These are phyloP conservation scores for Cyclophora punctaria DNA, from an alignment of 2,888 invertebrate species.

Conservation along the genomic window DNA sequence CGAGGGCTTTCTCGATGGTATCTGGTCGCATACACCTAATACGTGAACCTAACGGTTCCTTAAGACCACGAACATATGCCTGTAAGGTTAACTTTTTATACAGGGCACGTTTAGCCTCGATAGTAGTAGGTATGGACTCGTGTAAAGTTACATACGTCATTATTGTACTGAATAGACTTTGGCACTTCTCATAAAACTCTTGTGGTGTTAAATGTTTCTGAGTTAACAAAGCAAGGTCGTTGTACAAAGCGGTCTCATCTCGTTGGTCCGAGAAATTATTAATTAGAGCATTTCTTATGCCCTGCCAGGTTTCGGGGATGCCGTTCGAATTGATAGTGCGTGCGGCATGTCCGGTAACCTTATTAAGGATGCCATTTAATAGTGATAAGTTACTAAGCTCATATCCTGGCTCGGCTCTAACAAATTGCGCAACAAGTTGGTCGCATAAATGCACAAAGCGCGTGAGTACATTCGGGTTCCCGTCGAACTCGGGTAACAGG, in stretches of 20 bases:
- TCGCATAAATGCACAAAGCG: not conserved
- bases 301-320: constrained; percentile 16
- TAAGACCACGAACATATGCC: constrained; percentile 11
- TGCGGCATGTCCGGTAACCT: constrained; percentile 2
- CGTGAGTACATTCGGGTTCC: no score
- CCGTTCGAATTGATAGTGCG: constrained; percentile 13
- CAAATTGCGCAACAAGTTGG: not conserved
- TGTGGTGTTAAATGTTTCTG: constrained; percentile 7
- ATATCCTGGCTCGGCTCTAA: no score
- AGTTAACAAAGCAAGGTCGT: constrained; percentile 12
- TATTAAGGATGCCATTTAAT: constrained; percentile 4
- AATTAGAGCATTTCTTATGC: constrained; percentile 15
- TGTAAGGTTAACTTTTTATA: constrained; percentile 15
- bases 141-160: constrained; percentile 13
- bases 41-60: constrained; percentile 13
- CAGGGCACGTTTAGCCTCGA: constrained; percentile 8
- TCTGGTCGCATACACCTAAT: constrained; percentile 14
- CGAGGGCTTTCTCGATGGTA: not conserved
- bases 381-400: no score
- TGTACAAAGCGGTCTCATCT: constrained; percentile 9
- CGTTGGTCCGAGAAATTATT: constrained; percentile 23
- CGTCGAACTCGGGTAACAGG: not conserved
- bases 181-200: constrained; percentile 10
- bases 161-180: constrained; percentile 4
- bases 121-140: constrained; percentile 6